These are phyloP conservation scores for Druon quercuslanigerum DNA, from an alignment of 1,140 invertebrate genomes.

Conservation along the genomic window DNA sequence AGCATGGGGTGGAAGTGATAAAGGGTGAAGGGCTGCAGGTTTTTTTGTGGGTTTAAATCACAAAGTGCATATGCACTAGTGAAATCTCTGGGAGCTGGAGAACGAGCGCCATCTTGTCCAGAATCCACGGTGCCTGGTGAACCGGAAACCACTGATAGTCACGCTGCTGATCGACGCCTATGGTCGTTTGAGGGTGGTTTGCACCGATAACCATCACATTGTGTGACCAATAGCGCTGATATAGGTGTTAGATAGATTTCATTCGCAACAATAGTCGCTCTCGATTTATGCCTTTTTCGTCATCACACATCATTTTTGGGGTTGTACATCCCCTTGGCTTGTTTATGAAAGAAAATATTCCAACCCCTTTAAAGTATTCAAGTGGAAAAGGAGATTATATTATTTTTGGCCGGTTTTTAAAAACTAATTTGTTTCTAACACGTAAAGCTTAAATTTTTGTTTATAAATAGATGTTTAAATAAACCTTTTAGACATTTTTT, in stretches of 20 bases:
- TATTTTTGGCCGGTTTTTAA: too few species aligned
- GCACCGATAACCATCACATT: conserved; percentile 66
- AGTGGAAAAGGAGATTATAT: too few species aligned
- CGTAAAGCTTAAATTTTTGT: too few species aligned
- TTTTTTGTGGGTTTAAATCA: conserved; percentile 58
- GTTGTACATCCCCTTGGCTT: too few species aligned
- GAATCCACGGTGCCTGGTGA: conserved; percentile 59
- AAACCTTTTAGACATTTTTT: too few species aligned
- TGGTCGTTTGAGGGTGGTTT: conserved; percentile 65
- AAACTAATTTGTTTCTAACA: too few species aligned
- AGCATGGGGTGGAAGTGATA: not conserved
- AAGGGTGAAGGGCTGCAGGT: not conserved
- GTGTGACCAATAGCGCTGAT: conserved; percentile 55
- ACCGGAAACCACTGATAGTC: conserved; percentile 72
- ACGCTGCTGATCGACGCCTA: conserved; percentile 66
- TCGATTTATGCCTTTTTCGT: not conserved
- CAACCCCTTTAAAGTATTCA: too few species aligned
- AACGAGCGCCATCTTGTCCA: conserved; percentile 66
- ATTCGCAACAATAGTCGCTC: not conserved
- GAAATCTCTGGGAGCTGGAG: conserved; percentile 50
- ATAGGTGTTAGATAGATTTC: conserved; percentile 25
- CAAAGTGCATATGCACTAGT: conserved; percentile 64
- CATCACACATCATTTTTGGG: not conserved
- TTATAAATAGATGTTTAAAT: too few species aligned
- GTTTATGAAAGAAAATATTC: too few species aligned